Conservation (phyloP, 1,140 invertebrate species). For the Hestina assimilis region DNA sequence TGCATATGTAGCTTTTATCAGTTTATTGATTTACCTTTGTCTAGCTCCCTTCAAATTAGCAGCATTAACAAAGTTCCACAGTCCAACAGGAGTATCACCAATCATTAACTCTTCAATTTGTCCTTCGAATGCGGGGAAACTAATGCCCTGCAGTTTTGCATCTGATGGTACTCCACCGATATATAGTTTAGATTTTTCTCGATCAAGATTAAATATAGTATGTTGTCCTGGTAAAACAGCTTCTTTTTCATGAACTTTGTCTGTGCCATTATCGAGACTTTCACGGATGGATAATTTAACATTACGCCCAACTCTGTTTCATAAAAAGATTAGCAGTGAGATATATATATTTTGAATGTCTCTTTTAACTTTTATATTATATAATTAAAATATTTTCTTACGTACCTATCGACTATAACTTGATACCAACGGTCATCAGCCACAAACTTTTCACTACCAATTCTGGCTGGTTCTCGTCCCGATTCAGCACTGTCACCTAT, state of each 20-base stretch:
- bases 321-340: conserved; percentile 3
- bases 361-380: too few species aligned
- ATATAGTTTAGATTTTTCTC: conserved; percentile 91
- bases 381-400: too few species aligned
- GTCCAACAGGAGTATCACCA: conserved; percentile 91
- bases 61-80: conserved; percentile 96
- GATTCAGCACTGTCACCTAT: conserved; percentile 87
- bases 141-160: conserved; percentile 83
- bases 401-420: conserved; percentile 90
- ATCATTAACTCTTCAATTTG: conserved; percentile 94
- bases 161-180: conserved; percentile 90
- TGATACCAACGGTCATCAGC: conserved; percentile 95
- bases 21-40: conserved; percentile 83
- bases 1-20: too few species aligned
- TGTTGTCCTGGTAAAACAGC: conserved; percentile 83
- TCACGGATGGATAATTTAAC: conserved; percentile 90
- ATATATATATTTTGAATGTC: not conserved
- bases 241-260: conserved; percentile 78
- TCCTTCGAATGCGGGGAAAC: conserved; percentile 89
- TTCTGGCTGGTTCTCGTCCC: conserved; percentile 79
- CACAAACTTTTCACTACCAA: conserved; percentile 87
- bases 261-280: conserved; percentile 81
- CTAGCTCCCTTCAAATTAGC: conserved; percentile 86
- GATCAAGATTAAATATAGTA: conserved; percentile 92
- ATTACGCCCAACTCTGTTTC: conserved; percentile 82